Base-by-base conservation (phyloP, 2,888 invertebrate genomes). In the Lasius fuliginosus region DNA sequence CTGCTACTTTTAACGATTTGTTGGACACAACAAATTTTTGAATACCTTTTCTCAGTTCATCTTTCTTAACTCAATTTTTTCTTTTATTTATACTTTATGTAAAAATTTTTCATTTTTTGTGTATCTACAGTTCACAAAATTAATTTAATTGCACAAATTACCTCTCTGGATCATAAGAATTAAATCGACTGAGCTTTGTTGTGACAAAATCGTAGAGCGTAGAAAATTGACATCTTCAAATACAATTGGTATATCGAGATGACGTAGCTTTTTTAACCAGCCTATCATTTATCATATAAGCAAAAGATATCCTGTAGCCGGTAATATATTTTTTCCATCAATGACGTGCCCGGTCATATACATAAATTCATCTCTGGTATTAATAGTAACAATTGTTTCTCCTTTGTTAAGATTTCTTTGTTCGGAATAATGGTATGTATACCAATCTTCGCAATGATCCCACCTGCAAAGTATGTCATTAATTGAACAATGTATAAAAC, bases 261-360 rank as follows among this genome's bases (percentile, higher is more conserved):
- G 93, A 3, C 93, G 87, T 60, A 93, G 91, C 6, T 94, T 94
- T 83, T 91, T 90, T 86, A 94, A 91, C 87, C 95, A 92, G n/a
- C 94, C 94, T 6, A 95, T 81, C 15, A 94, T 95, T 88, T 95
- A 94, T 95, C 95, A 96, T 3, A 94, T 95, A 12, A 95, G 86
- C 3, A 85, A 82, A 93, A 97, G 93, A 91, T 96, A 96, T 49
- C 96, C 96, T 42, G 96, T 96, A 58, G 96, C 96, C 30, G 97
- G 97, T 91, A 95, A 96, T 67, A 96, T 93, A 82, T 96, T 96
- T 83, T 96, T 95, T 1, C 96, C 96, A 93, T 97, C 96, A 86
- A 97, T 96, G 76, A 94, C 94, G 90, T 96, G 96, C 56, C 95
- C 96, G 73, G 93, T 91, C 68, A 96, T 91, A 90, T 95, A 96